phyloP scores from a whole-genome alignment of 2,113 vertebrate species.

The Piaya cayana region DNA sequence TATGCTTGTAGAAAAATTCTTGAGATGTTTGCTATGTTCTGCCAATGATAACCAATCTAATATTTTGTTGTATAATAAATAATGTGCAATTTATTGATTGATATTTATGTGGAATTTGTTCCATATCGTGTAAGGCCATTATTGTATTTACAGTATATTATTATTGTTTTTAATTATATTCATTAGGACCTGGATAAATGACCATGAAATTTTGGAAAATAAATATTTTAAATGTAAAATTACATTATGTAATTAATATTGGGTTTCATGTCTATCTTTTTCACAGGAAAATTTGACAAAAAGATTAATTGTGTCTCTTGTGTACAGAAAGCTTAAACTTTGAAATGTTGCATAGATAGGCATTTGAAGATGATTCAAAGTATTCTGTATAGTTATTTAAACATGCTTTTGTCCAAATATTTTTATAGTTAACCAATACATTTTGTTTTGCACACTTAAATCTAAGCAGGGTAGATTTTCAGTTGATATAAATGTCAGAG shows the following conservation, averaged over 20 bases:
- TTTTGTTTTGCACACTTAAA: constrained; percentile 18
- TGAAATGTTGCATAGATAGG: not conserved
- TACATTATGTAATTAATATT: not conserved
- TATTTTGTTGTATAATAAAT: constrained; percentile 35
- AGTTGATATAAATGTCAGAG: not conserved
- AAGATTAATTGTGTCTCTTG: not conserved
- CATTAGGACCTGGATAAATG: constrained; percentile 78
- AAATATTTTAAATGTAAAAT: not conserved
- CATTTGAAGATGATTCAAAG: not conserved
- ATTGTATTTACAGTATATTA: constrained; percentile 56
- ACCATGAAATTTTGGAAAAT: constrained; percentile 48
- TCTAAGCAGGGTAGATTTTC: not conserved
- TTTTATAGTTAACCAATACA: not conserved
- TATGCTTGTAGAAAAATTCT: not conserved
- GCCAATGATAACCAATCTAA: not conserved
- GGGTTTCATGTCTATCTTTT: not conserved
- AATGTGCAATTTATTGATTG: constrained; percentile 42
- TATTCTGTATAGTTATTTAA: not conserved
- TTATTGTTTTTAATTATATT: constrained; percentile 62
- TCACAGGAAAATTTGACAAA: not conserved
- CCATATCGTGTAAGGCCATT: constrained; percentile 43
- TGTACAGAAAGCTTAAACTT: not conserved
- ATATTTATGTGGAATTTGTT: constrained; percentile 68
- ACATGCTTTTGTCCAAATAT: not conserved
- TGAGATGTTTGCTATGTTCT: not conserved